Percentiles rank a stretch among this genome's conserved stretches.
phyloP scores from a whole-genome alignment of 2,888 invertebrate species.

The Deroplatys truncata region DNA sequence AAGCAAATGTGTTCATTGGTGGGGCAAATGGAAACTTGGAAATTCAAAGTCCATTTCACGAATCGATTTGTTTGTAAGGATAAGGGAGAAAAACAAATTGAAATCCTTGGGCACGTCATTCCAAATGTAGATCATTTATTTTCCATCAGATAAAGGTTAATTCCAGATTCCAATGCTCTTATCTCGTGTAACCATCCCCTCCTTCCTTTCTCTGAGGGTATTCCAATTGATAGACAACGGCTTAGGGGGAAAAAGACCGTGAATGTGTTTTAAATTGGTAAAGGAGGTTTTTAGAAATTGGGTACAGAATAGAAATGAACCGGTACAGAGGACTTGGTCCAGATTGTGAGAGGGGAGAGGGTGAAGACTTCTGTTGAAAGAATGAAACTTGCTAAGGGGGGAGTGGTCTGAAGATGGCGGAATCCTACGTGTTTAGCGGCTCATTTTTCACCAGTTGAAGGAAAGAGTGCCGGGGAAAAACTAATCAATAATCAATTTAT shows the following conservation, averaged over 20 bases:
- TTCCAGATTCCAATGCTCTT: neutral
- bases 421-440: slow-evolving; percentile 28
- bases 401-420: slow-evolving; percentile 1
- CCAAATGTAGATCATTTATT: neutral
- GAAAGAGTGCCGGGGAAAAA: slow-evolving; percentile 19
- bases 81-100: neutral
- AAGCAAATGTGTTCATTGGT: neutral
- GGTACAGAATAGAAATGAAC: slow-evolving; percentile 8
- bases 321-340: neutral
- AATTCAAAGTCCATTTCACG: neutral
- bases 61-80: neutral
- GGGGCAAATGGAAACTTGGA: neutral
- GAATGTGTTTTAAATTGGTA: neutral
- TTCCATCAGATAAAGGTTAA: slow-evolving; percentile 9
- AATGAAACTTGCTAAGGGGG: neutral
- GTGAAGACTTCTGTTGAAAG: neutral
- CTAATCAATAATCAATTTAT: slow-evolving; percentile 39
- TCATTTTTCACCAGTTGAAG: slow-evolving; percentile 30
- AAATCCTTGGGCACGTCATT: neutral
- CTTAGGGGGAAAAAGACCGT: neutral
- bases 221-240: neutral
- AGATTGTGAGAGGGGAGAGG: neutral
- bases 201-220: neutral
- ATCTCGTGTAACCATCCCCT: neutral
- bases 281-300: neutral